A percentile compares a stretch with the other conserved stretches of the same genome.
Evolutionary conservation across 2,888 invertebrate species (phyloP).

Genomic region (Carabus problematicus): DNA sequence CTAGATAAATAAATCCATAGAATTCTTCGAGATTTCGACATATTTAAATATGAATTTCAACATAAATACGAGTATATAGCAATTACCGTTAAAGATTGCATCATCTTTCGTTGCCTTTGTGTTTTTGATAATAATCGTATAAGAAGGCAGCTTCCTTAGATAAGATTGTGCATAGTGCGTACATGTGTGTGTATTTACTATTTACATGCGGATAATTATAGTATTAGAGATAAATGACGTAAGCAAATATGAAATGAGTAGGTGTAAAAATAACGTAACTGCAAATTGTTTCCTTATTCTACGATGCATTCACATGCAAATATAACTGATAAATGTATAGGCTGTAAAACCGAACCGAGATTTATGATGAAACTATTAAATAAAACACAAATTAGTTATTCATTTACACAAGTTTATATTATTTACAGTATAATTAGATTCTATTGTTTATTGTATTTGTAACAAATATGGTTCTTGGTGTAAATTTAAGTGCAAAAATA

Average conservation of each 20-base stretch:
- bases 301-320: constrained; percentile 32
- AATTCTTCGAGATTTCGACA: no score
- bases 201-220: constrained; percentile 31
- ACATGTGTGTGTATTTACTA: not conserved
- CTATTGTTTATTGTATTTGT: no score
- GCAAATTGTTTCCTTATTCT: constrained; percentile 36
- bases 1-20: no score
- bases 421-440: no score
- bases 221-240: constrained; percentile 30
- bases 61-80: no score
- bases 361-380: no score
- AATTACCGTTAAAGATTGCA: not conserved
- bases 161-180: constrained; percentile 21
- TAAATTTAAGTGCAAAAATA: constrained; percentile 6
- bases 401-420: no score
- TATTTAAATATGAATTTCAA: no score
- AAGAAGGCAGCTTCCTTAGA: constrained; percentile 21
- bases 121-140: constrained; percentile 20
- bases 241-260: constrained; percentile 23
- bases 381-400: no score
- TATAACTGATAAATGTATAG: not conserved
- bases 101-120: not conserved
- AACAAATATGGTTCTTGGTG: not conserved
- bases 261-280: constrained; percentile 34
- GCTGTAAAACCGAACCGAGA: no score